Conservation (phyloP, 2,113 vertebrate genomes). For the Theropithecus gelada region DNA sequence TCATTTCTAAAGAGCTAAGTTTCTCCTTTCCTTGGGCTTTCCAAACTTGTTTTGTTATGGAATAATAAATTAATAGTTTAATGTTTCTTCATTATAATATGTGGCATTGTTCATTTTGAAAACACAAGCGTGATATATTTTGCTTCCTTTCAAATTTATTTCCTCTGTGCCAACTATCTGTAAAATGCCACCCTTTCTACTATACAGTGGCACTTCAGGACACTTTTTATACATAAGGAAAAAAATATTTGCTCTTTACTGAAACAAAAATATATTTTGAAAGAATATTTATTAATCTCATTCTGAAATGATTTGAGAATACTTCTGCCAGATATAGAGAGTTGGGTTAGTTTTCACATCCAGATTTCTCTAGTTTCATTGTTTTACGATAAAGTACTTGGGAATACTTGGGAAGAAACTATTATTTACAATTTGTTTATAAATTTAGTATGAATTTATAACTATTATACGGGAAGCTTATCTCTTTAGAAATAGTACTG, state of each 20-base stretch:
- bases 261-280: not conserved
- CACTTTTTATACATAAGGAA: not conserved
- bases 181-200: not conserved
- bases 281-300: not conserved
- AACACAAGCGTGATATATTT: not conserved
- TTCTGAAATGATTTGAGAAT: not conserved
- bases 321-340: not conserved
- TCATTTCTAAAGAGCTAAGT: no score
- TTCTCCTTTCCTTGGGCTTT: not conserved
- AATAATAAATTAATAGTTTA: not conserved
- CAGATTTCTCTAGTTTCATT: not conserved
- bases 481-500: not conserved
- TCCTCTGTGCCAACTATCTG: not conserved
- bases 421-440: not conserved
- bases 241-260: not conserved
- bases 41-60: not conserved
- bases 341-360: not conserved
- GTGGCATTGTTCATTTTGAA: not conserved
- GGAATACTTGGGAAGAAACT: not conserved
- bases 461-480: not conserved
- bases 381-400: not conserved
- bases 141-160: not conserved
- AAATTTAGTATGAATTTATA: constrained; percentile 6
- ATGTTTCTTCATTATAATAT: not conserved
- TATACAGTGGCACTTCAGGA: not conserved